Base-by-base conservation (phyloP, 2,113 vertebrate genomes). In the Neopipo cinnamomea region DNA sequence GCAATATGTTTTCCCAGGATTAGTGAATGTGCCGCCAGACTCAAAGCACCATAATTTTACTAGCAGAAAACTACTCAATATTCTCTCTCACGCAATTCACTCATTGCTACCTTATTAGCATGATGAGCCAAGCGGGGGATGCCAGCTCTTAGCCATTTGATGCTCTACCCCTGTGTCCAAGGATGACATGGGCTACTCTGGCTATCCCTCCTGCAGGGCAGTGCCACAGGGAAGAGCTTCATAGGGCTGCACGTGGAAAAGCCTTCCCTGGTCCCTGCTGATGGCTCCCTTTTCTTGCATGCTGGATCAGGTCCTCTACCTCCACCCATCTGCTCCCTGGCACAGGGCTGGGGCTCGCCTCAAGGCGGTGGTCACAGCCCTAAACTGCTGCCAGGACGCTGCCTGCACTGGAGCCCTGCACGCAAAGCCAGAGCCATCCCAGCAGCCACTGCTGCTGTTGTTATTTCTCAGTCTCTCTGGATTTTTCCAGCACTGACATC, bases 401-500 rank as follows among this genome's bases (percentile, higher is more conserved):
- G 52, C 42, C 14, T 18, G 49, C 44, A 5, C 37, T 1, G 1
- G 16, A 72, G 61, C 17, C 33, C 61, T 4, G 1, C 67, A 17
- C 74, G 63, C 42, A 63, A 50, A 68, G 25, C 31, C 55, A 9
- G 70, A 71, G 35, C 42, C 1, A 0, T 35, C 77, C 74, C 6
- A 1, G 27, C 37, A 62, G 61, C 30, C 3, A 1, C 5, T 21
- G 65, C 62, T 42, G 42, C 42, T 67, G 61, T 12, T 88, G 61
- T 91, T 96, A 61, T 92, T 94, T 80, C 68, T 87, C 67, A 70
- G 79, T 31, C 72, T 91, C 89, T 89, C 89, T 89, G 28, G 12
- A 71, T 94, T 97, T 96, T 96, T 95, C 89, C 91, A 95, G 73
- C 84, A 72, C 76, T 16, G 28, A 89, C 89, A 95, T 80, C 3